phyloP scores from a whole-genome alignment of 2,797 vertebrate genomes.

The Pangasius mekongensis region DNA sequence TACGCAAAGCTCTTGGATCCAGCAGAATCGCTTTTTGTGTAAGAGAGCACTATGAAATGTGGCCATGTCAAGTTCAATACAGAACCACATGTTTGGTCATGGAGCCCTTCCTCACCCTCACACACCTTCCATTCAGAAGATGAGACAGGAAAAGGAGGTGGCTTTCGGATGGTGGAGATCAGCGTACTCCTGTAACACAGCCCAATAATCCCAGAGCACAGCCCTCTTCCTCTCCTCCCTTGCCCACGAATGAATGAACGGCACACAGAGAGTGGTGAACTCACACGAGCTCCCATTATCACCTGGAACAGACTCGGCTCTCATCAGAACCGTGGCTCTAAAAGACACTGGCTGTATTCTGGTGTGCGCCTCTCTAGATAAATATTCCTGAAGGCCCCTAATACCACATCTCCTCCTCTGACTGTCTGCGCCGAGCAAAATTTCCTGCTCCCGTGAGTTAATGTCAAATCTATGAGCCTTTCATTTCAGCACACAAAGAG shows the following conservation, averaged over 20 bases:
- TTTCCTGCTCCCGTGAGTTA: constrained; percentile 76
- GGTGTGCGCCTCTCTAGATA: constrained; percentile 74
- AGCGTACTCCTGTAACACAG: constrained; percentile 28
- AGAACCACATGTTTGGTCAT: constrained; percentile 58
- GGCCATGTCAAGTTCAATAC: constrained; percentile 65
- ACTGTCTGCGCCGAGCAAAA: constrained; percentile 68
- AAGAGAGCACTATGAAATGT: constrained; percentile 53
- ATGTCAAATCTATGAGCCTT: constrained; percentile 69
- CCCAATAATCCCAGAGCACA: constrained; percentile 49
- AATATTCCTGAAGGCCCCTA: constrained; percentile 81
- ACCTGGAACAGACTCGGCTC: constrained; percentile 50
- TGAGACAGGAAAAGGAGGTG: constrained; percentile 68
- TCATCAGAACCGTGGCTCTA: constrained; percentile 43
- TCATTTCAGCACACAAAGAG: constrained; percentile 55
- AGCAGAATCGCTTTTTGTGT: constrained; percentile 3
- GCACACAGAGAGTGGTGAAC: constrained; percentile 59
- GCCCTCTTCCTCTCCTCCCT: constrained; percentile 47
- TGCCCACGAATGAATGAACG: constrained; percentile 48
- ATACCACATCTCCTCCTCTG: constrained; percentile 65
- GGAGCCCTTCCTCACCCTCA: constrained; percentile 57
- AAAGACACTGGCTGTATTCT: constrained; percentile 79
- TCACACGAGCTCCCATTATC: constrained; percentile 58
- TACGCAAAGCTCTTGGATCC: background rate
- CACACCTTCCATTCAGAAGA: constrained; percentile 69
- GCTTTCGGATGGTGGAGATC: constrained; percentile 49